Conservation (phyloP, 2,113 vertebrate genomes). For the Furnarius figulus region DNA sequence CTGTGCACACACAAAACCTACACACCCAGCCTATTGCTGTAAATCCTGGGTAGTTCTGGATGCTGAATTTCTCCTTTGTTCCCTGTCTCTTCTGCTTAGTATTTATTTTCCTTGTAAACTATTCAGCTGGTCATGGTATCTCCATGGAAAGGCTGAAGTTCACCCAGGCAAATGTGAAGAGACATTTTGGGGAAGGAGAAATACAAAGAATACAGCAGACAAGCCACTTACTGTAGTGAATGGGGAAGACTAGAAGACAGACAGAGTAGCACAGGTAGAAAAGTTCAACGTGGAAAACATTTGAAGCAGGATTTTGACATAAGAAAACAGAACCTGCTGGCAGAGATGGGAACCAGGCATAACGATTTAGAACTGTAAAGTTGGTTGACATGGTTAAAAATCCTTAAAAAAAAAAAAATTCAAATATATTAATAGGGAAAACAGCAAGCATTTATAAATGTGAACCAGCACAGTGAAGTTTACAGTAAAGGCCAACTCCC, state of each 20-base stretch:
- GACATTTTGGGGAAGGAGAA: background rate
- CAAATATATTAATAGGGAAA: background rate
- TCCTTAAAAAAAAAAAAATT: background rate
- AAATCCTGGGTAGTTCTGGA: background rate
- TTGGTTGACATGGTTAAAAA: background rate
- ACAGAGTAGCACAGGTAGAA: background rate
- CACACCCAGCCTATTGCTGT: background rate
- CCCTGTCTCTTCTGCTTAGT: background rate
- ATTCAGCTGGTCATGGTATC: background rate
- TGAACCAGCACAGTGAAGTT: background rate
- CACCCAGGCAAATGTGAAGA: background rate
- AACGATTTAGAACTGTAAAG: background rate
- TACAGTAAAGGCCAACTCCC: conserved; percentile 45
- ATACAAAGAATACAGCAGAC: background rate
- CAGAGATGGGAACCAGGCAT: background rate
- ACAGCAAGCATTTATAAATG: background rate
- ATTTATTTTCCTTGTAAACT: background rate
- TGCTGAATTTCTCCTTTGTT: background rate
- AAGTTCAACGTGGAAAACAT: background rate
- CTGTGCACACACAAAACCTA: background rate
- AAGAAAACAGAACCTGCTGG: background rate
- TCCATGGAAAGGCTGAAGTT: background rate
- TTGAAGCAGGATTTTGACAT: background rate
- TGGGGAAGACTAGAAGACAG: background rate
- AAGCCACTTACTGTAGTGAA: background rate